These are phyloP conservation scores for Itoplectis maculator DNA, from an alignment of 2,888 invertebrate species.

Conservation along the genomic window DNA sequence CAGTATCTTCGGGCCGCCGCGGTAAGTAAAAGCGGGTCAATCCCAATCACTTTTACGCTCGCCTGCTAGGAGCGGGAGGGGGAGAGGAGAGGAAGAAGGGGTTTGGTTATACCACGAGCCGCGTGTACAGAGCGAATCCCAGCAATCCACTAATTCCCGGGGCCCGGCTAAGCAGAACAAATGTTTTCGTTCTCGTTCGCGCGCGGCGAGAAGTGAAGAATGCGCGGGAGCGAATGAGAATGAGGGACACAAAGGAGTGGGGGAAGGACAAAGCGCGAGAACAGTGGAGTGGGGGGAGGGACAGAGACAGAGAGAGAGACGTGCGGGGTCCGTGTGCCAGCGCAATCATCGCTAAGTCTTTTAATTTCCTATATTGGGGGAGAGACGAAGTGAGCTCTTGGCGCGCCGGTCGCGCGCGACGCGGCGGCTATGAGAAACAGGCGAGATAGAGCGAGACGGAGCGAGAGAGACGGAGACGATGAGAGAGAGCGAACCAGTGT, in stretches of 20 bases:
- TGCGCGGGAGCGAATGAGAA: slow-evolving; percentile 22
- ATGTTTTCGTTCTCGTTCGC: slow-evolving; percentile 74
- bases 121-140: slow-evolving; percentile 42
- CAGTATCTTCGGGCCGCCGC: slow-evolving; percentile 42
- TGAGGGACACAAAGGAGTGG: slow-evolving; percentile 34
- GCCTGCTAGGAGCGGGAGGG: too few relatives aligned
- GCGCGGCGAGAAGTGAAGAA: slow-evolving; percentile 33
- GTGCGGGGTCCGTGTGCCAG: slow-evolving; percentile 69
- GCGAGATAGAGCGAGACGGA: slow-evolving; percentile 67
- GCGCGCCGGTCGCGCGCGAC: slow-evolving; percentile 51
- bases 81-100: too few relatives aligned
- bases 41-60: slow-evolving; percentile 81
- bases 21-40: slow-evolving; percentile 77
- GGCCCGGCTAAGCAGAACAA: slow-evolving; percentile 80
- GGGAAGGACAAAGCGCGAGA: neutral
- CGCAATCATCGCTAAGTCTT: slow-evolving; percentile 84
- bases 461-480: slow-evolving; percentile 18
- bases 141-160: slow-evolving; percentile 80
- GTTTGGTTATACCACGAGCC: slow-evolving; percentile 68
- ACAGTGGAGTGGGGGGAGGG: neutral
- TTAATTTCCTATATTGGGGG: slow-evolving; percentile 84
- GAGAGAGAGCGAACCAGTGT: slow-evolving; percentile 68
- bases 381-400: slow-evolving; percentile 49
- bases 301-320: slow-evolving; percentile 46
- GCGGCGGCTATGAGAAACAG: slow-evolving; percentile 27